Evolutionary conservation across 1,140 invertebrate genomes (phyloP).

Genomic region (Bradynema listronoti): DNA sequence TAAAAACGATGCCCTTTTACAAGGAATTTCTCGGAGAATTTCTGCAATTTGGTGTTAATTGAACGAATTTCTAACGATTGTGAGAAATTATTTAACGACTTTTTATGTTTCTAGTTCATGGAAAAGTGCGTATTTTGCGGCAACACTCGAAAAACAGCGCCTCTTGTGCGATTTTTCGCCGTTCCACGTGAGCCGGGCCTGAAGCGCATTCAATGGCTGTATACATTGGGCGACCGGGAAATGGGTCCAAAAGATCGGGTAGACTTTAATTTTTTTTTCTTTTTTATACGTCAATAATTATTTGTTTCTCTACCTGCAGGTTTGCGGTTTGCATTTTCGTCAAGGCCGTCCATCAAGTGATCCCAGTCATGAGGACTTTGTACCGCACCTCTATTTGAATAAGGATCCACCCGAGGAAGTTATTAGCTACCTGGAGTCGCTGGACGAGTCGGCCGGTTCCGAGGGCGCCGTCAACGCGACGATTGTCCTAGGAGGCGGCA

Average conservation of each 20-base stretch:
- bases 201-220: constrained; percentile 49
- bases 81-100: neutral
- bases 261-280: constrained; percentile 10
- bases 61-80: no score
- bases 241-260: constrained; percentile 45
- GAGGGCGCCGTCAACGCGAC: neutral
- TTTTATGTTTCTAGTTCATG: constrained; percentile 9
- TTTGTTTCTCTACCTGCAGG: constrained; percentile 27
- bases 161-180: constrained; percentile 40
- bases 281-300: constrained; percentile 12
- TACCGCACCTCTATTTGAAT: constrained; percentile 41
- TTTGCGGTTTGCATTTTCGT: constrained; percentile 46
- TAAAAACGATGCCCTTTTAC: no score
- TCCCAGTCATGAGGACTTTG: constrained; percentile 40
- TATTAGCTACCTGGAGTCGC: constrained; percentile 31
- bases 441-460: constrained; percentile 14
- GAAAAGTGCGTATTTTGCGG: constrained; percentile 29
- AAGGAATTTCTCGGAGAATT: no score
- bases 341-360: constrained; percentile 40
- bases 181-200: constrained; percentile 42
- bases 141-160: constrained; percentile 22
- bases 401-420: constrained; percentile 43
- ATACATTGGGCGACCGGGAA: constrained; percentile 40
- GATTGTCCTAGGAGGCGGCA: neutral
- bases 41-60: no score